phyloP scores from a whole-genome alignment of 1,140 invertebrate species.

The Euborellia annulipes region DNA sequence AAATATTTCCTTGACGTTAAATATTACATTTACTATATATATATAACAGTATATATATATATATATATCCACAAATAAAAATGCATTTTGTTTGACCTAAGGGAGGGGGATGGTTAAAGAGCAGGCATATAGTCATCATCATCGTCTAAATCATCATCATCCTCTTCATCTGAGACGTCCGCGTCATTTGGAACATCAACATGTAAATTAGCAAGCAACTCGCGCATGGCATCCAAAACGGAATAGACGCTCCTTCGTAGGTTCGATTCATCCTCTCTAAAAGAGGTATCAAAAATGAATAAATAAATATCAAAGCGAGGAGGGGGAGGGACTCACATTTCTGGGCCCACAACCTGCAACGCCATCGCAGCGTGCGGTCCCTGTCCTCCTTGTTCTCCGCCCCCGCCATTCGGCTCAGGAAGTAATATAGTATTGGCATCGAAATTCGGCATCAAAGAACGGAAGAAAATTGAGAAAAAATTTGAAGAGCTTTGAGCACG shows the following conservation, averaged over 20 bases:
- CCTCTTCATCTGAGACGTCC: constrained; percentile 27
- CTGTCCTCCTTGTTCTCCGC: constrained; percentile 5
- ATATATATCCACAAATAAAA: too few relatives aligned
- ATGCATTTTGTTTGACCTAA: too few relatives aligned
- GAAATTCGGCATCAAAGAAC: constrained; percentile 46
- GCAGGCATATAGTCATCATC: constrained; percentile 28
- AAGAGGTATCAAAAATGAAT: constrained; percentile 1
- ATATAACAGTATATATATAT: too few relatives aligned
- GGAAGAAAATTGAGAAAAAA: constrained; percentile 42
- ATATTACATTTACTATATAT: too few relatives aligned
- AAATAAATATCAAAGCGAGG: neutral
- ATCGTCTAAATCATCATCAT: constrained; percentile 26
- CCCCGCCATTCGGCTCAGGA: too few relatives aligned
- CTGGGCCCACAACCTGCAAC: too few relatives aligned
- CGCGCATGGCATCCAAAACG: constrained; percentile 54
- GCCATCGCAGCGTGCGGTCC: constrained; percentile 2
- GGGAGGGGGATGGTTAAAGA: too few relatives aligned
- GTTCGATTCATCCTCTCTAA: constrained; percentile 19
- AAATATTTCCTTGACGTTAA: too few relatives aligned
- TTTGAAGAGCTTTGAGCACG: constrained; percentile 20
- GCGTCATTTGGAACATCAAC: constrained; percentile 27
- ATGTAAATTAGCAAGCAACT: constrained; percentile 48
- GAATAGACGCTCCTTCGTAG: constrained; percentile 42
- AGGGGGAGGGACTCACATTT: too few relatives aligned
- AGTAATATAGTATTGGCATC: constrained; percentile 29